These are phyloP conservation scores for Climacteris rufus DNA, from an alignment of 2,113 vertebrate species.

Conservation along the genomic window DNA sequence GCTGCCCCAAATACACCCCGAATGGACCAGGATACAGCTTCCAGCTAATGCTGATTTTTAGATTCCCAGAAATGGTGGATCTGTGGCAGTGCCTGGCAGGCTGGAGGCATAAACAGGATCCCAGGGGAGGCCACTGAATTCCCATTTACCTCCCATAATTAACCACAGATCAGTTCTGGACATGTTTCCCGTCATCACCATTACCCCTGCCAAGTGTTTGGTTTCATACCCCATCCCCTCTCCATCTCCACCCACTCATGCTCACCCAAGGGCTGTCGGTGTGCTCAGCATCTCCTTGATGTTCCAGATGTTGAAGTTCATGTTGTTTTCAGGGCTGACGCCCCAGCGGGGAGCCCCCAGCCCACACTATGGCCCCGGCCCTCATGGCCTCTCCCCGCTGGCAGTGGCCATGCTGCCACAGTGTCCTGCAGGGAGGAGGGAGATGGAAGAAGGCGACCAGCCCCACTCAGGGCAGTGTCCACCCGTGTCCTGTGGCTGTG, in stretches of 20 bases:
- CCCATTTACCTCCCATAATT: neutral
- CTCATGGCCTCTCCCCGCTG: neutral
- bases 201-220: neutral
- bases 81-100: neutral
- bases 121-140: neutral
- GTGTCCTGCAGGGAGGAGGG: neutral
- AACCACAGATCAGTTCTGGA: neutral
- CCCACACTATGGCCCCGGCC: rapidly evolving
- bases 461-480: neutral
- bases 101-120: neutral
- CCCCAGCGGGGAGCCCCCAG: rapidly evolving
- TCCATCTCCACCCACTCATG: neutral
- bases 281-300: slow-evolving; percentile 87
- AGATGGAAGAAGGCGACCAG: neutral
- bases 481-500: neutral
- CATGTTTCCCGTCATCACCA: neutral
- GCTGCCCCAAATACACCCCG: neutral
- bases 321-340: slow-evolving; percentile 11
- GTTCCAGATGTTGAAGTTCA: slow-evolving; percentile 87
- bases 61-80: neutral
- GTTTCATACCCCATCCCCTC: neutral
- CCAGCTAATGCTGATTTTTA: neutral
- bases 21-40: neutral
- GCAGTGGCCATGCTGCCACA: rapidly evolving
- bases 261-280: slow-evolving; percentile 75